phyloP scores from a whole-genome alignment of 2,113 vertebrate genomes.

The Caretta caretta region DNA sequence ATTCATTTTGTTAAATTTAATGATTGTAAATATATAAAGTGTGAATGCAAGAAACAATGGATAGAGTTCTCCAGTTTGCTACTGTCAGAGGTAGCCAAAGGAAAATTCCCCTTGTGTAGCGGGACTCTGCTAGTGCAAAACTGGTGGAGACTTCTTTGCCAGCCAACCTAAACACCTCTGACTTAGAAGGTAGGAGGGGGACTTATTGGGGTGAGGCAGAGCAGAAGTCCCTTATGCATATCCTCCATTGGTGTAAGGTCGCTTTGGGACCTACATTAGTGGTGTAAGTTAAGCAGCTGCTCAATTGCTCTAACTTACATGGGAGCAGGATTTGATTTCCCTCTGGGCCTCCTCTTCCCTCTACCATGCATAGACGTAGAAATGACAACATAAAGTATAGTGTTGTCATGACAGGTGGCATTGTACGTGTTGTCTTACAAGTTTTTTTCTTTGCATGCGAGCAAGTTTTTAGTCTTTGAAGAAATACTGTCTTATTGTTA shows the following conservation, averaged over 20 bases:
- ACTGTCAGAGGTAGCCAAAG: not conserved
- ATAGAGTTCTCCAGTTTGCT: not conserved
- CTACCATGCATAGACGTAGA: not conserved
- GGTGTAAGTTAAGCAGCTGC: not conserved
- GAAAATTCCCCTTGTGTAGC: not conserved
- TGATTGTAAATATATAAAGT: not conserved
- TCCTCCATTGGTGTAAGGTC: not conserved
- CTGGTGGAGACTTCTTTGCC: accelerated
- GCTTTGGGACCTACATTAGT: not conserved
- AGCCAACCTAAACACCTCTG: not conserved
- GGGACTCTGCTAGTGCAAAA: not conserved
- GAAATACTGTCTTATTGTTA: not conserved
- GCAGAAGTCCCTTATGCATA: accelerated
- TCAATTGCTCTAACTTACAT: not conserved
- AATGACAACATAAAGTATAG: not conserved
- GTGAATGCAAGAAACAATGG: not conserved
- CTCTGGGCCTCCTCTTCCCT: not conserved
- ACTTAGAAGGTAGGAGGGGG: not conserved
- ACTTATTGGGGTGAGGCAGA: not conserved
- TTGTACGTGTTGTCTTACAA: not conserved
- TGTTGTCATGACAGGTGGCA: constrained; percentile 34
- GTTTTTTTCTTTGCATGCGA: too few relatives aligned
- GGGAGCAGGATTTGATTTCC: not conserved
- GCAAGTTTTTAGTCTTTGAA: not conserved
- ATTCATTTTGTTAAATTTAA: not conserved